Conservation (phyloP, 2,888 invertebrate species). For the Platycheirus albimanus region DNA sequence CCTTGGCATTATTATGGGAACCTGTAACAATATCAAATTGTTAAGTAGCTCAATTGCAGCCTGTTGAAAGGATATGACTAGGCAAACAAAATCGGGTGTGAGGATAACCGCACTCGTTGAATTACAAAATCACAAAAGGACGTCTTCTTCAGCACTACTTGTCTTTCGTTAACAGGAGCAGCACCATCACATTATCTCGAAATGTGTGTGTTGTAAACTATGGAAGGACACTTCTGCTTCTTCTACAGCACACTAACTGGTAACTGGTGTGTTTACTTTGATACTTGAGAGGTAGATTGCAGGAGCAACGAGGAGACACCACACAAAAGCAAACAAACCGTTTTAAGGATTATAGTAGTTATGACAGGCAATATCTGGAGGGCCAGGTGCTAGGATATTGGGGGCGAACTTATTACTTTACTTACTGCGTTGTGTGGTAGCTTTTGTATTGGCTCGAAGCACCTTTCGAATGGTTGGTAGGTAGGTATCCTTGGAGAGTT, state of each 20-base stretch:
- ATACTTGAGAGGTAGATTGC: slow-evolving; percentile 49
- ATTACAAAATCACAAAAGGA: slow-evolving; percentile 48
- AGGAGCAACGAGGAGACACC: slow-evolving; percentile 40
- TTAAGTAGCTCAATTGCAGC: slow-evolving; percentile 71
- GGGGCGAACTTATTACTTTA: slow-evolving; percentile 16
- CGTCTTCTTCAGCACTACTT: slow-evolving; percentile 56
- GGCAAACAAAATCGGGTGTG: slow-evolving; percentile 12
- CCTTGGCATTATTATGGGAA: slow-evolving; percentile 32
- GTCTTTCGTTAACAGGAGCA: slow-evolving; percentile 61
- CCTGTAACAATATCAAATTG: slow-evolving; percentile 71
- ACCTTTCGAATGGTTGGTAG: no score
- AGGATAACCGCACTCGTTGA: slow-evolving; percentile 34
- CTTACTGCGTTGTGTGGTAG: slow-evolving; percentile 11
- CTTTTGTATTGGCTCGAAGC: slow-evolving; percentile 53
- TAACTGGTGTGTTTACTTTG: slow-evolving; percentile 47
- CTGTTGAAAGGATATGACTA: slow-evolving; percentile 50
- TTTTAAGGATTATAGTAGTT: slow-evolving; percentile 68
- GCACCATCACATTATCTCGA: slow-evolving; percentile 44
- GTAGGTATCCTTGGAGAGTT: slow-evolving; percentile 45
- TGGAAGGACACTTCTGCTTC: slow-evolving; percentile 51
- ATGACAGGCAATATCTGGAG: slow-evolving; percentile 56
- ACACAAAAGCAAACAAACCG: slow-evolving; percentile 62
- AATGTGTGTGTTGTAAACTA: slow-evolving; percentile 34
- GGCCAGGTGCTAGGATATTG: slow-evolving; percentile 47
- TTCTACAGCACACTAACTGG: background rate